These are phyloP conservation scores for Diadophis punctatus DNA, from an alignment of 2,113 vertebrate species.

Conservation along the genomic window DNA sequence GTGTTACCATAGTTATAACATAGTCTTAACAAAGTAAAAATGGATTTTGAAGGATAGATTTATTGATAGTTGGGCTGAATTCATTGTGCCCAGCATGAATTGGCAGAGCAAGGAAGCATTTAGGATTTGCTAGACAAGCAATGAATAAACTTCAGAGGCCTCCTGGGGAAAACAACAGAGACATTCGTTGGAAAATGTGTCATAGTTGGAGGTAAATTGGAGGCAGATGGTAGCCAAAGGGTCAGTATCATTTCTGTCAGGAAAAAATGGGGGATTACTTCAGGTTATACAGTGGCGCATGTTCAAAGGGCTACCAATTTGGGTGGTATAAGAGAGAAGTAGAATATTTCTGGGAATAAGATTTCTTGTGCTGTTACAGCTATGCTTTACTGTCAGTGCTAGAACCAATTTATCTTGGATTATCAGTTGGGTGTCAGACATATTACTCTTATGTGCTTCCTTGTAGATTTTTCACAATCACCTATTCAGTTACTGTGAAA, in stretches of 20 bases:
- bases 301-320: neutral
- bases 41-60: neutral
- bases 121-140: neutral
- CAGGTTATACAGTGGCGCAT: neutral
- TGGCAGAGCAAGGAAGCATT: neutral
- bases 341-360: neutral
- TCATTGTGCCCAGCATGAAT: neutral
- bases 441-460: neutral
- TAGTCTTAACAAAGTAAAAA: neutral
- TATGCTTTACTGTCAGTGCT: neutral
- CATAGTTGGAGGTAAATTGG: neutral
- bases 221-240: neutral
- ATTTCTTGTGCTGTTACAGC: neutral
- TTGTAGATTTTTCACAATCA: neutral
- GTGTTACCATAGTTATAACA: slow-evolving; percentile 1
- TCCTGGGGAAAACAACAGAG: neutral
- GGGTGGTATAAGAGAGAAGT: neutral
- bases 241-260: neutral
- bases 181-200: rapidly evolving
- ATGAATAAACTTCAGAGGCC: neutral
- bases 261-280: neutral
- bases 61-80: slow-evolving; percentile 2
- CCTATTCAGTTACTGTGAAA: neutral
- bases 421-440: neutral
- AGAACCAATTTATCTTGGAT: neutral